A percentile compares a stretch with the other conserved stretches of the same genome.
These are phyloP conservation scores for Dendrocopos noguchii DNA, from an alignment of 2,113 vertebrate species.

Conservation along the genomic window DNA sequence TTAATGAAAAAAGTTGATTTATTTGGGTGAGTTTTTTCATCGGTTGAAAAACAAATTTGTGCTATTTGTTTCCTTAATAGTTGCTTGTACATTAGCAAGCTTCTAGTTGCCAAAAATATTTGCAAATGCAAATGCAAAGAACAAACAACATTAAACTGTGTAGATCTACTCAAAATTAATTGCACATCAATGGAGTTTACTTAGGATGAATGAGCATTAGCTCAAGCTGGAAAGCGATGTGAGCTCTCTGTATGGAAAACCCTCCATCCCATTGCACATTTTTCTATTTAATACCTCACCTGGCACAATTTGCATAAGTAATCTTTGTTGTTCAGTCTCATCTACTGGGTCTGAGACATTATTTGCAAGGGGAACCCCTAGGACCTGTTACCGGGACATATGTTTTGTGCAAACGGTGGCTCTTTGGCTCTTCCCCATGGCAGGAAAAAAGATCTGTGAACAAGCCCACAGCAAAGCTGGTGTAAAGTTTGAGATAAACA, in stretches of 20 bases:
- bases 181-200: not conserved
- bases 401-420: not conserved
- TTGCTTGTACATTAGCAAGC: not conserved
- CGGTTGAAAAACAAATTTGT: slow-evolving; percentile 7
- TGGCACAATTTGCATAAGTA: not conserved
- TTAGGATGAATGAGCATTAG: not conserved
- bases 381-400: not conserved
- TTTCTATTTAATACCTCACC: not conserved
- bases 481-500: slow-evolving; percentile 82
- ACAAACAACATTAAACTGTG: not conserved
- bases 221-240: not conserved
- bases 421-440: not conserved
- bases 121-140: not conserved
- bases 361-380: slow-evolving; percentile 11
- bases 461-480: slow-evolving; percentile 68
- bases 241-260: not conserved
- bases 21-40: not conserved
- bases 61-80: not conserved
- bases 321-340: not conserved
- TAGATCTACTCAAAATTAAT: not conserved
- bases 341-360: not conserved
- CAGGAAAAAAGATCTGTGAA: slow-evolving; percentile 60
- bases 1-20: not conserved
- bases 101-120: not conserved
- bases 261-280: not conserved